Base-by-base conservation (phyloP, 2,113 vertebrate genomes). In the Porphyrio hochstetteri region DNA sequence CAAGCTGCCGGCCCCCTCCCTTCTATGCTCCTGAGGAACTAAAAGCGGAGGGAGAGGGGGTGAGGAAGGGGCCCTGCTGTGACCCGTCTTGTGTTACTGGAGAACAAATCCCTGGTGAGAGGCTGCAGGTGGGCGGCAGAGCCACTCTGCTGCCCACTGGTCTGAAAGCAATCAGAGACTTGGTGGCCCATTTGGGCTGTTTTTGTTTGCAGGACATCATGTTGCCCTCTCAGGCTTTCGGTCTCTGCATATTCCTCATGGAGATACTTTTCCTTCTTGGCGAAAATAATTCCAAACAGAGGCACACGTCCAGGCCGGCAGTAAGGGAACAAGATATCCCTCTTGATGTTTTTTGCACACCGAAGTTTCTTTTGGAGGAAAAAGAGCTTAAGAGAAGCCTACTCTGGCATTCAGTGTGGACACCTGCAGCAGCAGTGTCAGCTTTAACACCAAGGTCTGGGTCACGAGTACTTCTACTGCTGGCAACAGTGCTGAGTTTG, bases 161-260 rank as follows among this genome's bases (percentile, higher is more conserved):
- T 61, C 18, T 2, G 46, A 70, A 70, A 1, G 2, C 53, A 50
- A 57, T 2, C 0, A 0, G 55, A 60, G 13, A 40, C 64, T 33
- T 33, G 44, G 61, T 0, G 2, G 42, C 55, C 85, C 36, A 21
- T 7, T 0, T 0, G 50, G n/a, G 31, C 21, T 14, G 1, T 55
- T 25, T 67, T 46, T 0, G 0, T 68, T 25, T 72, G 33, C 50
- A 82, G 83, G 29, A 42, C 29, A 40, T 28, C 40, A 16, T 0
- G 0, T 6, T 24, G 38, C 23, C 27, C 24, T 74, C 44, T 36
- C n/a, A 16, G 18, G 53, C 13, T 53, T 88, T 40, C 27, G 24
- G 27, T 53, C 50, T 77, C 57, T 40, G 31, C 16, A 7, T 23
- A 14, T 33, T 60, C 44, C 50, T 80, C 35, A n/a, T 0, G 5